Evolutionary conservation across 2,113 vertebrate genomes (phyloP), one percentile per base, ranked within the genome.

Genomic region (Ochotona princeps): DNA sequence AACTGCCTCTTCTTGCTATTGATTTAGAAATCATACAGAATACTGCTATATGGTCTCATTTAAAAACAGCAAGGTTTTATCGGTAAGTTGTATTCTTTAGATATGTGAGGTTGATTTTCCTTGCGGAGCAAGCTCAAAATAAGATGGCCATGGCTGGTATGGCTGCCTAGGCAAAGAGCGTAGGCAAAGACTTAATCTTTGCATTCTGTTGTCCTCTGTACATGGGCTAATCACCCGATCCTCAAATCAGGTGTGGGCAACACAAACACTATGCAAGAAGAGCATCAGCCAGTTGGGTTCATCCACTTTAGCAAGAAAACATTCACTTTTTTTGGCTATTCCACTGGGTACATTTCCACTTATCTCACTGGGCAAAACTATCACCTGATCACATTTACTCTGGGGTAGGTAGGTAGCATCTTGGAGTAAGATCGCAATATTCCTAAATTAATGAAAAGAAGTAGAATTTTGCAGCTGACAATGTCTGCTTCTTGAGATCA

Each of bases 11-110:
- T 88, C 26, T 87, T 86, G 28, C 17, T 70, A 51, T 47, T 69
- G 15, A 30, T 73, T 66, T 96, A 10, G 67, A 87, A 92, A 70
- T 70, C 26, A 51, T 38, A n/a, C 28, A 90, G 91, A 92, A 88
- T 92, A n/a, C 2, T 63, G 11, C 47, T 28, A 30, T 25, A 51
- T 82, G 73, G 74, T 32, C 35, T 74, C 28, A 28, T 69, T 82
- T 90, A 90, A 69, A 84, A 92, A 32, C 30, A 32, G 26, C 15
- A 0, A 70, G n/a, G 5, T 38, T 88, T 88, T 63, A 28, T 84
- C 57, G 78, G 23, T 38, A 44, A 80, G 44, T 18, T 57, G 4
- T 51, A 18, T 87, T 47, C 70, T 51, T 84, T 84, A 49, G 25
- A 80, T 11, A 88, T 57, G n/a, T 74, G 12, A 86, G 25, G 38